phyloP scores from a whole-genome alignment of 2,888 invertebrate species.

The Eupsilia transversa region DNA sequence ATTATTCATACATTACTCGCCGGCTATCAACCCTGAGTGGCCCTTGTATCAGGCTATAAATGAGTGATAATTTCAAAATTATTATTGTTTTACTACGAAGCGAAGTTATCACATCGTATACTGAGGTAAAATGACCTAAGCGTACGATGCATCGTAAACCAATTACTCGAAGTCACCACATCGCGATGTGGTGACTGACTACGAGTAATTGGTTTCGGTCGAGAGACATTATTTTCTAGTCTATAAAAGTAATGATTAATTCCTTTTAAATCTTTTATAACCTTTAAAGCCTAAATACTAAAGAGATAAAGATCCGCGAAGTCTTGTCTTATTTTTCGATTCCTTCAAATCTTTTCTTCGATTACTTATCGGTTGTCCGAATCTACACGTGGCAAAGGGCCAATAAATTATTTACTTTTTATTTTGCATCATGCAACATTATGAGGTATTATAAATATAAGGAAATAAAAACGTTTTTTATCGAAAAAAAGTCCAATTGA shows the following conservation, averaged over 20 bases:
- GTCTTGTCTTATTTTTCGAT: conserved; percentile 16
- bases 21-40: conserved; percentile 49
- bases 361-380: conserved; percentile 46
- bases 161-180: no score
- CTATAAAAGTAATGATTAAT: conserved; percentile 39
- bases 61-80: conserved; percentile 42
- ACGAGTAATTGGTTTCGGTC: conserved; percentile 40
- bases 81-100: conserved; percentile 45
- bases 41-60: conserved; percentile 41
- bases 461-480: conserved; percentile 46
- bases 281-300: background rate
- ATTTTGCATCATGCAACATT: conserved; percentile 42
- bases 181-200: no score
- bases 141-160: no score
- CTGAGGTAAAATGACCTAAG: background rate
- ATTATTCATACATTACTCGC: conserved; percentile 48
- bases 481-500: conserved; percentile 42
- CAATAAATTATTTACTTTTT: conserved; percentile 49
- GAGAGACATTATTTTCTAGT: conserved; percentile 20
- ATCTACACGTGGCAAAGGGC: conserved; percentile 45
- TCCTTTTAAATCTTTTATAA: conserved; percentile 12
- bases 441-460: conserved; percentile 50
- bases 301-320: conserved; percentile 14
- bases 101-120: conserved; percentile 8
- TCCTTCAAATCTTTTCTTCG: conserved; percentile 38